Evolutionary conservation across 2,113 vertebrate species (phyloP), one percentile per base, ranked within the genome.

Genomic region (Mugil cephalus): DNA sequence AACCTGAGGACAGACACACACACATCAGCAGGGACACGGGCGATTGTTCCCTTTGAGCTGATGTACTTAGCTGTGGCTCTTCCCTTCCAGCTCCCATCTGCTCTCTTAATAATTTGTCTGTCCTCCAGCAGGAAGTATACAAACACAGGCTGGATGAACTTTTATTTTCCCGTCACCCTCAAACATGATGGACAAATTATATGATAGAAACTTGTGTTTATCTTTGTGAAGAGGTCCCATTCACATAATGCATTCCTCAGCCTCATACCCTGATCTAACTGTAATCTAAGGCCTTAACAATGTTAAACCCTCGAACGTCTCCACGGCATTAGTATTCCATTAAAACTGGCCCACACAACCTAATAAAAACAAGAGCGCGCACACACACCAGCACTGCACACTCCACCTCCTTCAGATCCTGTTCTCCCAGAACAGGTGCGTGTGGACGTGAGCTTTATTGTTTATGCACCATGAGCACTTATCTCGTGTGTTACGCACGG

Each of bases 121-220:
- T 82, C 66, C 69, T 72, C 62, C 46, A 80, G 38, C 73, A 80
- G 76, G 46, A 84, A 80, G 53, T 47, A 19, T 48, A 66, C 51
- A 66, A 51, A 74, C 51, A 18, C 21, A 61, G 56, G 14, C 40
- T 66, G 53, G 48, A 58, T 70, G 35, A 70, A 69, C 52, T 10
- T 30, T 13, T 10, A n/a, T n/a, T n/a, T n/a, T n/a, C n/a, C n/a
- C n/a, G n/a, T n/a, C n/a, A n/a, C n/a, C n/a, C 12, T 8, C 24
- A 30, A 30, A 5, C 5, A 30, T 30, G 24, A 30, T 30, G 24
- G 24, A 30, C 5, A 5, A 30, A 30, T 30, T 30, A 30, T 30
- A 3, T 30, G 24, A 30, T 21, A 6, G 9, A 12, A 56, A 39
- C 17, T 9, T 30, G 24, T 30, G 24, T 30, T 30, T 30, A 2